phyloP scores from a whole-genome alignment of 1,140 invertebrate species.

The Coenobita brevimanus region DNA sequence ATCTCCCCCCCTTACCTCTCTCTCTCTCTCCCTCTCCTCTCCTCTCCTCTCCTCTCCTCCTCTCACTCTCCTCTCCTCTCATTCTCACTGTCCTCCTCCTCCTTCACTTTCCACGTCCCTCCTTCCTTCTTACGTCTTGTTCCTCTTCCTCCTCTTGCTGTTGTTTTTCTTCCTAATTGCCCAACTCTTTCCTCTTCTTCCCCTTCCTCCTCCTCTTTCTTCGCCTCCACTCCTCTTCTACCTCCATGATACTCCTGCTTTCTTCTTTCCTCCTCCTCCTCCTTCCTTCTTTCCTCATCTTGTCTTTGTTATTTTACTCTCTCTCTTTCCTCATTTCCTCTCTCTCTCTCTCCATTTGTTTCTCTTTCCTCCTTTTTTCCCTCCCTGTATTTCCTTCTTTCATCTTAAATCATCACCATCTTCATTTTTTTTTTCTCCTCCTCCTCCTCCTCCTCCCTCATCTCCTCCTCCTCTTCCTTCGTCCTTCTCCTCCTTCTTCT shows the following conservation, averaged over 20 bases:
- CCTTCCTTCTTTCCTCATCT: not conserved
- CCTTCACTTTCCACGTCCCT: not conserved
- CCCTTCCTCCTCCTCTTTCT: not conserved
- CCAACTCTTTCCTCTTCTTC: not conserved
- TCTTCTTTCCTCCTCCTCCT: not conserved
- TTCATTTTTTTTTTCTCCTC: too few relatives aligned
- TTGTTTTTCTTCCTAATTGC: not conserved
- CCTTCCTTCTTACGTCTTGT: not conserved
- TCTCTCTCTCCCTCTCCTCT: not conserved
- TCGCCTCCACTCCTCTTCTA: not conserved
- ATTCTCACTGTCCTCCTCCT: too few relatives aligned
- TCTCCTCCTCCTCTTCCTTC: not conserved
- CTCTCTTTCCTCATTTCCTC: not conserved
- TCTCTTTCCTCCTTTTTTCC: not conserved
- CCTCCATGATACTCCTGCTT: not conserved
- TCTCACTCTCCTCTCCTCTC: not conserved
- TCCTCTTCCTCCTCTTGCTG: not conserved
- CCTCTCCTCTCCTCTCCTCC: not conserved
- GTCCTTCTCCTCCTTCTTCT: not conserved
- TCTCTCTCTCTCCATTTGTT: not conserved
- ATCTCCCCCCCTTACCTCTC: not conserved
- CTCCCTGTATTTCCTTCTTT: not conserved
- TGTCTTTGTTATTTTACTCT: not conserved
- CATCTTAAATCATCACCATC: not conserved
- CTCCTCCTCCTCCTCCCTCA: not conserved